phyloP scores from a whole-genome alignment of 2,888 invertebrate species.

The Cephonodes hylas region DNA sequence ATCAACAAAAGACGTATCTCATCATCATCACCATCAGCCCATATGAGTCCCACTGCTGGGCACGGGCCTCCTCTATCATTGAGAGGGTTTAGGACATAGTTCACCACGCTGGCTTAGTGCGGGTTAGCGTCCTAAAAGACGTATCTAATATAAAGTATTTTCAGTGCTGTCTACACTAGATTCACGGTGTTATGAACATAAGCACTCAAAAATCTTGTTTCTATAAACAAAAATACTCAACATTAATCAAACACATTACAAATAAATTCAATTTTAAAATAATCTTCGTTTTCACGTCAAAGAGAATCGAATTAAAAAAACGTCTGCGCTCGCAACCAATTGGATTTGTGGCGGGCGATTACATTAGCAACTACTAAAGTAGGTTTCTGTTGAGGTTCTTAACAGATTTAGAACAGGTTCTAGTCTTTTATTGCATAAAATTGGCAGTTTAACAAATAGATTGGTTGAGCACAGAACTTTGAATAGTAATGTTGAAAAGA shows the following conservation, averaged over 20 bases:
- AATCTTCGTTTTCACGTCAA: neutral
- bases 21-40: too few species aligned
- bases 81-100: too few species aligned
- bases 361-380: conserved; percentile 70
- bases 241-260: neutral
- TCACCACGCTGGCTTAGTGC: too few species aligned
- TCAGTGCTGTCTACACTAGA: too few species aligned
- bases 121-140: too few species aligned
- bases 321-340: conserved; percentile 31
- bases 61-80: too few species aligned
- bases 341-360: conserved; percentile 66
- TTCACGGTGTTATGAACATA: too few species aligned
- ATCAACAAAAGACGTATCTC: too few species aligned
- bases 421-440: conserved; percentile 36
- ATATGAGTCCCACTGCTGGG: too few species aligned
- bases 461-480: too few species aligned
- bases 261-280: conserved; percentile 1
- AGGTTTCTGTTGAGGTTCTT: conserved; percentile 58
- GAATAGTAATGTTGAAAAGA: too few species aligned
- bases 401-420: conserved; percentile 57
- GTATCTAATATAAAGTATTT: too few species aligned
- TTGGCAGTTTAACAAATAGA: conserved; percentile 21
- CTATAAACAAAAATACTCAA: neutral
- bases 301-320: conserved; percentile 13
- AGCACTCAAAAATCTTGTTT: neutral